Evolutionary conservation across 1,140 invertebrate species (phyloP).

Genomic region (Chrysopa pallens): DNA sequence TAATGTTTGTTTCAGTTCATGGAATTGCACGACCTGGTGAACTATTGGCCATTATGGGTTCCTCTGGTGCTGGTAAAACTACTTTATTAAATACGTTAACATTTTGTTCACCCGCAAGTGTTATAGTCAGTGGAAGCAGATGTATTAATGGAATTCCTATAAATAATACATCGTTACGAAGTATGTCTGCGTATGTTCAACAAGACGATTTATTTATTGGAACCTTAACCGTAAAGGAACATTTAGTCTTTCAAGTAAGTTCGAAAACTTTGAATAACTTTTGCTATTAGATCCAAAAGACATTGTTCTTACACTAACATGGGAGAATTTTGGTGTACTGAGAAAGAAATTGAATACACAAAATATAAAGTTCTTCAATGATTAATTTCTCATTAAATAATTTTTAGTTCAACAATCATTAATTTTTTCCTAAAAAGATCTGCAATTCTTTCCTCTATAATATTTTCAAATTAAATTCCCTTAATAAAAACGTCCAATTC

Average conservation of each 20-base stretch:
- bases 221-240: slow-evolving; percentile 78
- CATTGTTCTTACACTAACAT: too few species aligned
- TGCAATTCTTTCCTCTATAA: too few species aligned
- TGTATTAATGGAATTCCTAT: slow-evolving; percentile 53
- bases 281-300: too few species aligned
- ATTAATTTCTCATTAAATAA: too few species aligned
- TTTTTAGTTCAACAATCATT: too few species aligned
- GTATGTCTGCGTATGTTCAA: slow-evolving; percentile 84
- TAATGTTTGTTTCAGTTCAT: slow-evolving; percentile 35
- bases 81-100: slow-evolving; percentile 84
- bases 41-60: slow-evolving; percentile 76
- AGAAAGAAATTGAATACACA: too few species aligned
- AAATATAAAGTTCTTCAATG: too few species aligned
- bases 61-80: slow-evolving; percentile 85
- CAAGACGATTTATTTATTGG: slow-evolving; percentile 91
- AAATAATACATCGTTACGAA: slow-evolving; percentile 44
- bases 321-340: too few species aligned
- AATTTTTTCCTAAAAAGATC: too few species aligned
- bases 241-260: slow-evolving; percentile 67
- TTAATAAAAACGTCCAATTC: too few species aligned
- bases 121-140: slow-evolving; percentile 50
- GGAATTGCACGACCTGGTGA: slow-evolving; percentile 73
- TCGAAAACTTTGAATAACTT: too few species aligned
- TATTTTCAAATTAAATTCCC: too few species aligned
- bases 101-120: slow-evolving; percentile 45